These are phyloP conservation scores for Scaptomyza parva DNA, from an alignment of 2,888 invertebrate species.

Conservation along the genomic window DNA sequence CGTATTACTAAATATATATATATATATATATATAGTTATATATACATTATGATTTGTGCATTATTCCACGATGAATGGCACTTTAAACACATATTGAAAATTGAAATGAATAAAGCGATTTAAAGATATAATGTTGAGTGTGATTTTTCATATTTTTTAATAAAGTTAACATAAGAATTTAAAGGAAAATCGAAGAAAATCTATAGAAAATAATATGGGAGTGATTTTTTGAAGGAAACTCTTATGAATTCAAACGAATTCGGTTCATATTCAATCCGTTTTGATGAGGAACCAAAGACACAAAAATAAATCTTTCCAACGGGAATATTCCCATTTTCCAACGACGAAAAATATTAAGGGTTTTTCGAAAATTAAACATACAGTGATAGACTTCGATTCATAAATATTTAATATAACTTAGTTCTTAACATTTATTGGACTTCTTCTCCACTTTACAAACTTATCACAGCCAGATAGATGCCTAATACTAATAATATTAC, in stretches of 20 bases:
- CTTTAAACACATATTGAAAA: conserved; percentile 66
- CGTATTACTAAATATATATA: conserved; percentile 51
- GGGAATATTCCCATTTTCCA: no score
- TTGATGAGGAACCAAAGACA: no score
- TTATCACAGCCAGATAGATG: conserved; percentile 52
- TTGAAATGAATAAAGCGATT: conserved; percentile 67
- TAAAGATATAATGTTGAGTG: conserved; percentile 30
- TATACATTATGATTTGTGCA: conserved; percentile 60
- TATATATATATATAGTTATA: neutral
- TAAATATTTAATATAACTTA: neutral
- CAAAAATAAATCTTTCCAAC: no score
- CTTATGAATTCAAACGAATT: no score
- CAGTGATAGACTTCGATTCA: no score
- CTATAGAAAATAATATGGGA: no score
- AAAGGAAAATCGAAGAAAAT: no score
- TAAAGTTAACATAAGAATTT: no score
- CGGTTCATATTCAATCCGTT: no score
- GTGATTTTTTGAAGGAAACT: no score
- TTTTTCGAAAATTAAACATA: no score
- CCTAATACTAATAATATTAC: conserved; percentile 2
- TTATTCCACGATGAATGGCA: conserved; percentile 62
- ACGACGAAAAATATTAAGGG: no score
- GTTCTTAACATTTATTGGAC: neutral
- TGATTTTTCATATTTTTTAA: neutral
- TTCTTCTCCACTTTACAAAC: neutral